Percentiles rank a stretch among this genome's conserved stretches.
Conservation (phyloP, 2,113 vertebrate species). For the Rhea pennata region DNA sequence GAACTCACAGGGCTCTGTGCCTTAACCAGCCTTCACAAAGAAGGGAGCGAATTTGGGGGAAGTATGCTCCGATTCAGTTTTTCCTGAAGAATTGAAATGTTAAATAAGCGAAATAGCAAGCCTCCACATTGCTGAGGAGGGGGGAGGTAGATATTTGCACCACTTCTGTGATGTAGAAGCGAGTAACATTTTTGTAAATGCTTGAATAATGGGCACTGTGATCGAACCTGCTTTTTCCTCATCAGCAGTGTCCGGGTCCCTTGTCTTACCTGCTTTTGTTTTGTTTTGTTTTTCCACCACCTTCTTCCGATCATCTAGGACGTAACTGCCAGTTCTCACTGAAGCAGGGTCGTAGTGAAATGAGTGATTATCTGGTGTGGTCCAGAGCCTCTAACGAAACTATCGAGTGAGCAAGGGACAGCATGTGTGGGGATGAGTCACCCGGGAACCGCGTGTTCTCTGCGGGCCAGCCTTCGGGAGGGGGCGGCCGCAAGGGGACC, state of each 20-base stretch:
- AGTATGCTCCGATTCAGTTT: not conserved
- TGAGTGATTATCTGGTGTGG: not conserved
- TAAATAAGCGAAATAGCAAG: not conserved
- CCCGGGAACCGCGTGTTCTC: conserved; percentile 32
- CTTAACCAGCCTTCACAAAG: not conserved
- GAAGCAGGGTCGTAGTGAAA: not conserved
- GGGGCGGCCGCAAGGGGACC: conserved; percentile 13
- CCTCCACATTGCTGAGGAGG: not conserved
- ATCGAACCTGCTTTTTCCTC: not conserved
- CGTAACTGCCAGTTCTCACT: not conserved
- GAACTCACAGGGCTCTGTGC: not conserved
- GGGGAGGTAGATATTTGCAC: not conserved
- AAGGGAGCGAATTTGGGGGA: not conserved
- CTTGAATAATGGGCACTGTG: not conserved
- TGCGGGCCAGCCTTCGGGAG: conserved; percentile 4
- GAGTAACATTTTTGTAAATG: not conserved
- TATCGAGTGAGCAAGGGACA: not conserved
- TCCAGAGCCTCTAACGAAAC: not conserved
- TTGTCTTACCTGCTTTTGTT: no score
- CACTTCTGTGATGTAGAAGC: not conserved
- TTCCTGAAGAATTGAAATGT: not conserved
- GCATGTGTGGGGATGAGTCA: conserved; percentile 18
- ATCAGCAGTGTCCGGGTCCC: no score
- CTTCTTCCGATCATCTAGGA: not conserved
- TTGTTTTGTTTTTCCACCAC: no score